Percentiles rank a stretch among this genome's conserved stretches.
Evolutionary conservation across 2,113 vertebrate genomes (phyloP).

Genomic region (Phrynocephalus versicolor): DNA sequence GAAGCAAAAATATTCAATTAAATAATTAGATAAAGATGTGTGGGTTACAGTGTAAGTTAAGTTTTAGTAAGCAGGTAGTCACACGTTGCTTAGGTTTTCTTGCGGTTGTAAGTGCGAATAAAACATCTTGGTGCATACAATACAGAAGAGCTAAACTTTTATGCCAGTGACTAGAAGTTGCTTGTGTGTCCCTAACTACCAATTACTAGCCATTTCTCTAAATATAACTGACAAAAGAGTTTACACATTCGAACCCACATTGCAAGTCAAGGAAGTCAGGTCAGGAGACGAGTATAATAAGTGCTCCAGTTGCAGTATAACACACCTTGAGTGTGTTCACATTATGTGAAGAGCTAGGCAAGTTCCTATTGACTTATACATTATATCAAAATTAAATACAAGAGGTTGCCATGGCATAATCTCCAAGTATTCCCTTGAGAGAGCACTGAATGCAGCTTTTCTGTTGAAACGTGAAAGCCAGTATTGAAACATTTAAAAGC

Average conservation of each 20-base stretch:
- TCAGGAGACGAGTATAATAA: slow-evolving; percentile 7
- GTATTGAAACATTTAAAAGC: slow-evolving; percentile 56
- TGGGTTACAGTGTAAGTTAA: slow-evolving; percentile 71
- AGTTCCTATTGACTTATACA: slow-evolving; percentile 62
- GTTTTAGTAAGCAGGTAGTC: slow-evolving; percentile 71
- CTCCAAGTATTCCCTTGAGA: slow-evolving; percentile 69
- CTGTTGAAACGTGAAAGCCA: slow-evolving; percentile 68
- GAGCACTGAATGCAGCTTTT: slow-evolving; percentile 58
- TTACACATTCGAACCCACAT: slow-evolving; percentile 52
- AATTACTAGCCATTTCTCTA: slow-evolving; percentile 58
- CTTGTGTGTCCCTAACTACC: slow-evolving; percentile 66
- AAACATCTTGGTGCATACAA: slow-evolving; percentile 68
- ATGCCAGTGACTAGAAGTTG: slow-evolving; percentile 71
- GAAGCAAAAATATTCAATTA: slow-evolving; percentile 46
- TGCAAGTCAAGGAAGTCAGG: slow-evolving; percentile 39
- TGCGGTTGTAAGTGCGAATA: slow-evolving; percentile 70
- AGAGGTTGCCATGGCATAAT: slow-evolving; percentile 60
- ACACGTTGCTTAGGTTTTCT: slow-evolving; percentile 69
- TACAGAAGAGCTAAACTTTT: slow-evolving; percentile 70
- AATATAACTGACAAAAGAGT: slow-evolving; percentile 55
- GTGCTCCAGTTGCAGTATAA: slow-evolving; percentile 61
- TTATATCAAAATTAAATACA: slow-evolving; percentile 59
- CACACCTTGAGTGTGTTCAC: slow-evolving; percentile 46
- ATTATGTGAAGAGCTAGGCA: slow-evolving; percentile 58
- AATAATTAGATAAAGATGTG: slow-evolving; percentile 62